Percentiles rank a stretch among this genome's conserved stretches.
These are phyloP conservation scores for Phenganax subtilis DNA, from an alignment of 92 coral and sea anemone species.

Conservation along the genomic window DNA sequence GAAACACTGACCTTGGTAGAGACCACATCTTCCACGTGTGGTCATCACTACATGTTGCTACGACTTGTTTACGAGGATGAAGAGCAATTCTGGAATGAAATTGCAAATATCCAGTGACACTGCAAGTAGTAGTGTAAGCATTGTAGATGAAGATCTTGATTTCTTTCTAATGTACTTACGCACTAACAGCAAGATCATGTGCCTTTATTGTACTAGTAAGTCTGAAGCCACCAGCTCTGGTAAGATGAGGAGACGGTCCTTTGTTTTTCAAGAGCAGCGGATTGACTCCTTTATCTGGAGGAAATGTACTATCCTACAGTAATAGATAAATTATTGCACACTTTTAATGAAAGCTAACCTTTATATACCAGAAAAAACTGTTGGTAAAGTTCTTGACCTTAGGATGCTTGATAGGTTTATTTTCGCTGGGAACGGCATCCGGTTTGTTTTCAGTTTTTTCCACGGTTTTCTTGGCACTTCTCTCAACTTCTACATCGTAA, in stretches of 20 bases:
- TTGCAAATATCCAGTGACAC: neutral
- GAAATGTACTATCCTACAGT: constrained; percentile 82
- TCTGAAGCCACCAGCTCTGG: constrained; percentile 90
- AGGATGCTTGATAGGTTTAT: constrained; percentile 19
- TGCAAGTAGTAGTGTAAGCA: neutral
- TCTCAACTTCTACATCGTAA: neutral
- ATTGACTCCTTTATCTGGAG: constrained; percentile 79
- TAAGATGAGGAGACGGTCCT: constrained; percentile 94
- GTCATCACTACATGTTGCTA: constrained; percentile 93
- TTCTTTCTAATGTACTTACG: constrained; percentile 52
- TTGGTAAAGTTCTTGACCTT: neutral
- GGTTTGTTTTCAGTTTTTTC: constrained; percentile 3
- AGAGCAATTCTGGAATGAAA: constrained; percentile 68
- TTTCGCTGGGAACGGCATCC: constrained; percentile 3
- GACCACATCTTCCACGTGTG: constrained; percentile 99
- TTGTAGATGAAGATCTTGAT: neutral
- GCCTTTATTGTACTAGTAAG: constrained; percentile 85
- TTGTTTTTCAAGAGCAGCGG: constrained; percentile 73
- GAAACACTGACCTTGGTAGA: constrained; percentile 67
- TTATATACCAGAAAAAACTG: neutral
- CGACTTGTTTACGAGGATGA: constrained; percentile 95
- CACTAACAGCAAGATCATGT: constrained; percentile 80
- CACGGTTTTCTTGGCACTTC: neutral
- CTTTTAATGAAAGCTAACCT: neutral
- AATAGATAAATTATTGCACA: neutral